These are phyloP conservation scores for Sminthurinus signatus DNA, from an alignment of 1,140 invertebrate genomes.

Conservation along the genomic window DNA sequence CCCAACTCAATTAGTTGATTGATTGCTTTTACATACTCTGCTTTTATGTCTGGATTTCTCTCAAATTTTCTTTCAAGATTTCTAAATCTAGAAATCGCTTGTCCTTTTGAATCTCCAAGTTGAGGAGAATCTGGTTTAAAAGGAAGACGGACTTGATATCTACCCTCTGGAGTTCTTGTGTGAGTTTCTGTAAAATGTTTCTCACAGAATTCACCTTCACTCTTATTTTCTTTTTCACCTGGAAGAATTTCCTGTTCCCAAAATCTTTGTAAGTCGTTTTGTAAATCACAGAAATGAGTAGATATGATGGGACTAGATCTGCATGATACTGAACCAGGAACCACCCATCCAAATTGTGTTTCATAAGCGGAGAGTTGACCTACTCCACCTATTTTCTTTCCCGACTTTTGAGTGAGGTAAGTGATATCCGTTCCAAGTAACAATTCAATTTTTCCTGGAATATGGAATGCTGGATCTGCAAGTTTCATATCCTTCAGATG, in stretches of 20 bases:
- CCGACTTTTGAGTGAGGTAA: not conserved
- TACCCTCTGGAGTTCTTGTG: constrained; percentile 22
- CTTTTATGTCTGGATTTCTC: not conserved
- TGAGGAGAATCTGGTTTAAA: constrained; percentile 25
- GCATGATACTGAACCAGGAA: constrained; percentile 36
- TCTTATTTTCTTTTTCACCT: not conserved
- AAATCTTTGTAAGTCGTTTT: not conserved
- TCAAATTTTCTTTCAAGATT: constrained; percentile 3
- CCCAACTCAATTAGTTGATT: constrained; percentile 43
- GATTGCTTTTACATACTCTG: constrained; percentile 41
- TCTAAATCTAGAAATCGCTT: constrained; percentile 29
- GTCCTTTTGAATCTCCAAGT: constrained; percentile 26
- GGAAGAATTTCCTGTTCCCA: constrained; percentile 42
- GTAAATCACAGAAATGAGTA: not conserved
- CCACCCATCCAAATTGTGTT: constrained; percentile 9
- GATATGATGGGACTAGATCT: constrained; percentile 13
- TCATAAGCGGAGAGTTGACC: not conserved
- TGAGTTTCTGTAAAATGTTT: constrained; percentile 35
- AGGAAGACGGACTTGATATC: constrained; percentile 37
- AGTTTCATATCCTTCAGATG: constrained; percentile 19
- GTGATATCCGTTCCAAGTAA: constrained; percentile 42
- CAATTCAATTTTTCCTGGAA: constrained; percentile 39
- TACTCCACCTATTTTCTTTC: not conserved
- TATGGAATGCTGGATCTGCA: constrained; percentile 43
- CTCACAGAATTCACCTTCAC: constrained; percentile 32